Conservation (phyloP, 2,888 invertebrate genomes). For the Plebejus argus region DNA sequence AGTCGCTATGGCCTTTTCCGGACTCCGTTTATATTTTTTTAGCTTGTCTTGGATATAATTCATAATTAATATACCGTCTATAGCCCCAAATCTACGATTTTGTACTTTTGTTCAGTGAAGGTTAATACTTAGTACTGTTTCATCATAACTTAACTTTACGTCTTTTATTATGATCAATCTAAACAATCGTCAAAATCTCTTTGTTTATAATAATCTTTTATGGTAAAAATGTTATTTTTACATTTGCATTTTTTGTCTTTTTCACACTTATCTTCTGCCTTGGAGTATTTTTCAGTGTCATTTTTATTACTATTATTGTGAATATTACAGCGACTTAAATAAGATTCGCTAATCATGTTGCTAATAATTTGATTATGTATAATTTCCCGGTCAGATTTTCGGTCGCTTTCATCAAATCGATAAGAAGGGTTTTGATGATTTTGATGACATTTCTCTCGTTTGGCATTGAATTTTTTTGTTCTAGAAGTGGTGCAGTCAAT, state of each 20-base stretch:
- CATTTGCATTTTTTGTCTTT: not conserved
- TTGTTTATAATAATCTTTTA: not conserved
- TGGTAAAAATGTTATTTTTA: not conserved
- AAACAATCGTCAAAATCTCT: not conserved
- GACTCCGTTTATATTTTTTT: not conserved
- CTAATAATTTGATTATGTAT: not conserved
- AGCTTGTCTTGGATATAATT: not conserved
- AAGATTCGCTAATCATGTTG: not conserved
- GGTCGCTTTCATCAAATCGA: not conserved
- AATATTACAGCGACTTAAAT: not conserved
- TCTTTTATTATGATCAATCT: not conserved
- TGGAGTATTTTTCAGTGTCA: not conserved
- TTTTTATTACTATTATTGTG: not conserved
- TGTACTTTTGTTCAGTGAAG: not conserved
- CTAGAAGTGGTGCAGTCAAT: not conserved
- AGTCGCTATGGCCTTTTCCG: not conserved
- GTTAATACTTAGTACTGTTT: not conserved
- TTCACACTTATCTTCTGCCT: not conserved
- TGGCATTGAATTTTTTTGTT: not conserved
- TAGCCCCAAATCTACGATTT: not conserved
- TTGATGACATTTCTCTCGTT: not conserved
- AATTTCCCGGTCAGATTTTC: not conserved
- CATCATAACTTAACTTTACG: not conserved
- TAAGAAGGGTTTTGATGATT: not conserved
- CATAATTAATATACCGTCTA: not conserved